These are phyloP conservation scores for Yponomeuta plumbellus DNA, from an alignment of 2,888 invertebrate species.

Conservation along the genomic window DNA sequence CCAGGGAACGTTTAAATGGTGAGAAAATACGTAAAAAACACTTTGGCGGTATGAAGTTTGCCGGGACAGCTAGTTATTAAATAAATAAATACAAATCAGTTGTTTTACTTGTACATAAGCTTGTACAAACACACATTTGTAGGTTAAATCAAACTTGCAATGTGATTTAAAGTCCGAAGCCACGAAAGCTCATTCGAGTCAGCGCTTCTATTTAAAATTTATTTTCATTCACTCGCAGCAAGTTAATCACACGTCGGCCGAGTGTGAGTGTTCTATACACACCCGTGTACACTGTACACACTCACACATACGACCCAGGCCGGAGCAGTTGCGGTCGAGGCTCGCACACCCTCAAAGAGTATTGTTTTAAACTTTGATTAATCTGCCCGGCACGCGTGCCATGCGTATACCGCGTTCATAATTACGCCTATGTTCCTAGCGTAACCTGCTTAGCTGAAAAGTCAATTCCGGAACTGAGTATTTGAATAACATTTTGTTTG, in stretches of 20 bases:
- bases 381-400: slow-evolving; percentile 37
- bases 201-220: neutral
- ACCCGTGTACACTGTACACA: neutral
- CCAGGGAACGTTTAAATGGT: too few species aligned
- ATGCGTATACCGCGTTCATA: slow-evolving; percentile 9
- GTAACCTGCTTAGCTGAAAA: neutral
- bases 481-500: neutral
- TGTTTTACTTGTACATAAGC: too few species aligned
- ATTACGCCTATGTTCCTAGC: slow-evolving; percentile 13
- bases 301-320: slow-evolving; percentile 1
- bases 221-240: slow-evolving; percentile 10
- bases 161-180: too few species aligned
- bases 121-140: too few species aligned
- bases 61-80: too few species aligned
- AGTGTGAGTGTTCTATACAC: neutral
- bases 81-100: too few species aligned
- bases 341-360: slow-evolving; percentile 45
- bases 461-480: neutral
- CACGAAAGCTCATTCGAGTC: neutral
- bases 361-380: slow-evolving; percentile 75
- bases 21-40: too few species aligned
- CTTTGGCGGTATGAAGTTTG: too few species aligned
- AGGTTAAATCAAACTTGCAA: too few species aligned
- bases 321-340: slow-evolving; percentile 16
- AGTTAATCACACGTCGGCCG: slow-evolving; percentile 4